A percentile compares a stretch with the other conserved stretches of the same genome.
Conservation (phyloP, 92 coral and sea anemone genomes). For the Palythoa heliodiscus region DNA sequence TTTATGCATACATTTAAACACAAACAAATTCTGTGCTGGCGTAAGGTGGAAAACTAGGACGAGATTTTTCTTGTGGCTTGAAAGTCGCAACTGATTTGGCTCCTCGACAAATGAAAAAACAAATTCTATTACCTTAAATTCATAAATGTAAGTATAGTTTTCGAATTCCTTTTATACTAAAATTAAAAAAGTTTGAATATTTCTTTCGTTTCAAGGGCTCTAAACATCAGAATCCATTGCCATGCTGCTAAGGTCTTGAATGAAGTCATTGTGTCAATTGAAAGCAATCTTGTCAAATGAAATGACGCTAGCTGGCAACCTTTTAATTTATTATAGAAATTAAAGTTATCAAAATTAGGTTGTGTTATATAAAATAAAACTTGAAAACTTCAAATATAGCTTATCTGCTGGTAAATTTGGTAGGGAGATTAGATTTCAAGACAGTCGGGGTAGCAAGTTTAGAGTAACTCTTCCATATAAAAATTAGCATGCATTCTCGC, state of each 20-base stretch:
- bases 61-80: neutral
- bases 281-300: neutral
- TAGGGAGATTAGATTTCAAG: neutral
- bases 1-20: neutral
- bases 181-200: too few relatives aligned
- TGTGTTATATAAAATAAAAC: neutral
- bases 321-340: neutral
- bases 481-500: neutral
- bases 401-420: neutral
- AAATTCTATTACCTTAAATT: neutral
- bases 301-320: neutral
- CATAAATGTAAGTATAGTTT: neutral
- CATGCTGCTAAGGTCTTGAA: slow-evolving; percentile 28
- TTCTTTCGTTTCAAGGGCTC: neutral
- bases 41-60: neutral
- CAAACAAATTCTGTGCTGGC: neutral
- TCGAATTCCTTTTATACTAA: neutral
- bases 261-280: slow-evolving; percentile 41
- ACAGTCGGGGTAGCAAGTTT: neutral
- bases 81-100: slow-evolving; percentile 22
- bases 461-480: neutral
- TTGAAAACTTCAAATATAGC: neutral
- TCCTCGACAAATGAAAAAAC: neutral
- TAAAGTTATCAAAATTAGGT: neutral
- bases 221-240: neutral